These are phyloP conservation scores for Siniperca undulata DNA, from an alignment of 2,797 vertebrate genomes.

Conservation along the genomic window DNA sequence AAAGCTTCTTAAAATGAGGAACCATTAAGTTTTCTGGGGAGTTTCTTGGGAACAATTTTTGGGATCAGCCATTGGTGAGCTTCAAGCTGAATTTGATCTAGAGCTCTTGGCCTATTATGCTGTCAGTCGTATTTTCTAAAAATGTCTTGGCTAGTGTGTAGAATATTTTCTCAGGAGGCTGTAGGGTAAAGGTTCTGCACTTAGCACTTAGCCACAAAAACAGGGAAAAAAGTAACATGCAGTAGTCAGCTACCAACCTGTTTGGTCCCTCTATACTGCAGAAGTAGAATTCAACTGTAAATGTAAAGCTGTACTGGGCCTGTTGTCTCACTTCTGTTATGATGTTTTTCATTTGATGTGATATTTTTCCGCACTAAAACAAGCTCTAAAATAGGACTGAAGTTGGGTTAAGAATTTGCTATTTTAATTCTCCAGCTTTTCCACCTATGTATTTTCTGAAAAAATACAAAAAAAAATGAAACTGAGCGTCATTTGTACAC, in stretches of 20 bases:
- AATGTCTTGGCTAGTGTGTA: too few relatives aligned
- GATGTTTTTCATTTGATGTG: not conserved
- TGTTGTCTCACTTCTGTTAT: not conserved
- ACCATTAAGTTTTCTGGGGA: not conserved
- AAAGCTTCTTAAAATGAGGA: constrained; percentile 31
- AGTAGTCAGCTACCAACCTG: not conserved
- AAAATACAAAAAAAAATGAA: not conserved
- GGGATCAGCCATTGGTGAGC: not conserved
- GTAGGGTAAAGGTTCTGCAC: not conserved
- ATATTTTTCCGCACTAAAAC: not conserved
- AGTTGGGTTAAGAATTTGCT: not conserved
- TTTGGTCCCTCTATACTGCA: not conserved
- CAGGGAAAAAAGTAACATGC: not conserved
- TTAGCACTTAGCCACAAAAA: not conserved
- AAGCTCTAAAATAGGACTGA: not conserved
- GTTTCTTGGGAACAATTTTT: not conserved
- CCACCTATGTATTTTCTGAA: not conserved
- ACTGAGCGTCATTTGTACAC: not conserved
- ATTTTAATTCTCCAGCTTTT: not conserved
- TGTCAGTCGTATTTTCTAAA: not conserved
- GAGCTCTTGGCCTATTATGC: not conserved
- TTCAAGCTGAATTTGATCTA: not conserved
- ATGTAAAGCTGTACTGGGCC: not conserved
- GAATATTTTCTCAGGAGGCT: not conserved
- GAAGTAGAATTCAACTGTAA: not conserved